phyloP scores from a whole-genome alignment of 2,888 invertebrate genomes.

The Rotaria socialis region DNA sequence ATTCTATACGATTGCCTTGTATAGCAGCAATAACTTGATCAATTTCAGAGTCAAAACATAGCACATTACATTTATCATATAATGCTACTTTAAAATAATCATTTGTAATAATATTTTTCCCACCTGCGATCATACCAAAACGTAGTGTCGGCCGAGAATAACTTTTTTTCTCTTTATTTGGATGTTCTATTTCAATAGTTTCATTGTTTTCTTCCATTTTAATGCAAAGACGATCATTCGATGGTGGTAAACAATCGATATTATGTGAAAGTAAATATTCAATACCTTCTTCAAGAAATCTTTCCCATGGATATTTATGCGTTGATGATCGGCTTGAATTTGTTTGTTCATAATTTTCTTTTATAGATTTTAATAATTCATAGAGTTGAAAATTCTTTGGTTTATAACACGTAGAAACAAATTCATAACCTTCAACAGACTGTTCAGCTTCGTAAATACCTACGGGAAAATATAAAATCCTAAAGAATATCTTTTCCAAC shows the following conservation, averaged over 20 bases:
- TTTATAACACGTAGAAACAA: slow-evolving; percentile 33
- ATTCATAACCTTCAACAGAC: slow-evolving; percentile 15
- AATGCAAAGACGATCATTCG: slow-evolving; percentile 44
- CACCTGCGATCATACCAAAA: slow-evolving; percentile 74
- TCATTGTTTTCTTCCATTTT: slow-evolving; percentile 49
- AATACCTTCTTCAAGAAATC: slow-evolving; percentile 72
- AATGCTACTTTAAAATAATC: slow-evolving; percentile 79
- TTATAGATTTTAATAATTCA: slow-evolving; percentile 50
- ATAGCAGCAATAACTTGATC: slow-evolving; percentile 84
- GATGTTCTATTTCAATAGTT: slow-evolving; percentile 59
- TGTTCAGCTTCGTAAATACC: slow-evolving; percentile 33
- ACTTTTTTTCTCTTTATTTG: slow-evolving; percentile 47
- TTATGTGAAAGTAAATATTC: slow-evolving; percentile 62
- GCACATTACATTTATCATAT: slow-evolving; percentile 73
- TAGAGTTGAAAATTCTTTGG: slow-evolving; percentile 50
- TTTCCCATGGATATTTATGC: slow-evolving; percentile 68
- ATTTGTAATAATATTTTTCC: slow-evolving; percentile 73
- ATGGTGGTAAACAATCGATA: slow-evolving; percentile 53
- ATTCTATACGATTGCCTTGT: slow-evolving; percentile 72
- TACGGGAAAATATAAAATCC: background rate
- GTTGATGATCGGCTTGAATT: background rate
- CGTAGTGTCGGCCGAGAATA: slow-evolving; percentile 67
- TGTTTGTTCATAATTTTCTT: slow-evolving; percentile 39
- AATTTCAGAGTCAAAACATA: slow-evolving; percentile 88
- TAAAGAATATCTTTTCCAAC: background rate